Conservation (phyloP, 2,888 invertebrate genomes). For the Hermodice carunculata region DNA sequence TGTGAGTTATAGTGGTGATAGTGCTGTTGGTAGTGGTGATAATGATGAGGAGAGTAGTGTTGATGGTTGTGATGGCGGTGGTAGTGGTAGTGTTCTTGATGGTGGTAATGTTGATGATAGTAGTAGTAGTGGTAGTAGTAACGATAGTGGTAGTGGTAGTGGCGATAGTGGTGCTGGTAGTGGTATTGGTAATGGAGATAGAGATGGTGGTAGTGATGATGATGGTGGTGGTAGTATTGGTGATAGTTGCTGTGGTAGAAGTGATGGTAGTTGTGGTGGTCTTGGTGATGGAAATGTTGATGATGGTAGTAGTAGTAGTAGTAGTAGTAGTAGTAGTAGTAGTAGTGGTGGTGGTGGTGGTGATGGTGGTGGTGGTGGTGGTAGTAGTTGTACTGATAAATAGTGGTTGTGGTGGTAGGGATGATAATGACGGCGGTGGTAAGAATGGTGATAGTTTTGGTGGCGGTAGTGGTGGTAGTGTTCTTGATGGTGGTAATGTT, state of each 20-base stretch:
- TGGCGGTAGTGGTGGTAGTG: not conserved
- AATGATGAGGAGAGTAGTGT: too few relatives aligned
- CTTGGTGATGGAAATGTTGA: not conserved
- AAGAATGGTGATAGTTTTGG: not conserved
- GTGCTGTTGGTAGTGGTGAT: not conserved
- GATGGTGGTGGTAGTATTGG: not conserved
- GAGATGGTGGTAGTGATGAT: not conserved
- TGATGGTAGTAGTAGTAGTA: not conserved
- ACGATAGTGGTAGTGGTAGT: not conserved
- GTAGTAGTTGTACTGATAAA: too few relatives aligned
- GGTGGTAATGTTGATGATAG: not conserved
- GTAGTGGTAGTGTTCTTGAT: too few relatives aligned
- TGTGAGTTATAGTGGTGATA: not conserved
- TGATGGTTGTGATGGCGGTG: not conserved
- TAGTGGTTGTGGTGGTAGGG: not conserved
- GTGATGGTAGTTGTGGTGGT: not conserved
- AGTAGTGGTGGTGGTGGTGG: not conserved
- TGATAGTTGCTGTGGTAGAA: not conserved
- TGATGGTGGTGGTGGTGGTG: not conserved
- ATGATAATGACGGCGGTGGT: not conserved
- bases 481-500: too few relatives aligned
- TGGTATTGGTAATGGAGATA: not conserved
- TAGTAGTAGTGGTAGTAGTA: conserved; percentile 11
- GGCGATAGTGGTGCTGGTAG: not conserved
- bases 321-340: not conserved